phyloP scores from a whole-genome alignment of 2,888 invertebrate species.

The Hypercompe scribonia region DNA sequence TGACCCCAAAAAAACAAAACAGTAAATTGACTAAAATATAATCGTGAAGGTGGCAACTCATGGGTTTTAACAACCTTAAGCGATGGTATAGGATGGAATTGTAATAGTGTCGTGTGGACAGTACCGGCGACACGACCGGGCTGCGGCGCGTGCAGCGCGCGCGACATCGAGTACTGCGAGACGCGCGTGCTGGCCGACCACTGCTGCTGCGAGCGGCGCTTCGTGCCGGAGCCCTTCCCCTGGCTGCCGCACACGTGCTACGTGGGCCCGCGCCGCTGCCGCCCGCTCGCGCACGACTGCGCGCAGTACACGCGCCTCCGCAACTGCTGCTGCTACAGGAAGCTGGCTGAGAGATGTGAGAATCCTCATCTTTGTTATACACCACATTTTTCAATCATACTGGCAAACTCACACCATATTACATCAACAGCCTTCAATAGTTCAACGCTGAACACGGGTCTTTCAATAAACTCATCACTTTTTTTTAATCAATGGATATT shows the following conservation, averaged over 20 bases:
- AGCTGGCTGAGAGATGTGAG: slow-evolving; percentile 88
- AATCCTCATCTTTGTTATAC: neutral
- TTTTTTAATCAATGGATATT: too few species aligned
- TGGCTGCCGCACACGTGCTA: slow-evolving; percentile 90
- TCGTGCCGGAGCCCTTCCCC: slow-evolving; percentile 88
- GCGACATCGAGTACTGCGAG: slow-evolving; percentile 88
- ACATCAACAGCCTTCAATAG: too few species aligned
- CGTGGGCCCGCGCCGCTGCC: slow-evolving; percentile 87
- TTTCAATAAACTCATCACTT: too few species aligned
- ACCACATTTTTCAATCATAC: neutral
- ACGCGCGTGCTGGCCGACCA: slow-evolving; percentile 85
- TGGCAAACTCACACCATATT: too few species aligned
- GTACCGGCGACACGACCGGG: slow-evolving; percentile 75
- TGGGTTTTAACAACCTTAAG: too few species aligned
- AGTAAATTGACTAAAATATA: neutral
- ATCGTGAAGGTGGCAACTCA: too few species aligned
- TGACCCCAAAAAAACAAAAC: neutral
- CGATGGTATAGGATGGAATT: too few species aligned
- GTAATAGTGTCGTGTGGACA: slow-evolving; percentile 36
- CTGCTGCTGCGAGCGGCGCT: slow-evolving; percentile 86
- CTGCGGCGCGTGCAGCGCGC: slow-evolving; percentile 87
- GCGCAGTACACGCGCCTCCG: slow-evolving; percentile 87
- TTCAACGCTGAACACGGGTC: too few species aligned
- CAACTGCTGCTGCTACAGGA: slow-evolving; percentile 89
- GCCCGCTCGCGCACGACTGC: slow-evolving; percentile 87